Evolutionary conservation across 2,797 vertebrate genomes (phyloP).

Genomic region (Galaxias olidus): DNA sequence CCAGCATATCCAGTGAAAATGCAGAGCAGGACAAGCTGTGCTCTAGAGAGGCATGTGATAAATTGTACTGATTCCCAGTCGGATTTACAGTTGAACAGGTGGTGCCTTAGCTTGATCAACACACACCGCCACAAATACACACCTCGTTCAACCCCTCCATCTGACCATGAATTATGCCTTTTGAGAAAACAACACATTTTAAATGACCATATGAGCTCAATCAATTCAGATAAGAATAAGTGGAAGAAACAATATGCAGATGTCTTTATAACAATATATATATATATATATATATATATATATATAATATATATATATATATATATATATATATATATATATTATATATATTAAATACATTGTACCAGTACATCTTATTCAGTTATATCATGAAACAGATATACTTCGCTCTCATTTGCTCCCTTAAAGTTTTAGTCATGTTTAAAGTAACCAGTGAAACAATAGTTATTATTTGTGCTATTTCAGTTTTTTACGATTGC

Average conservation of each 20-base stretch:
- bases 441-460: too few relatives aligned
- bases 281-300: too few relatives aligned
- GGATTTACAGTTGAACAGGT: slow-evolving; percentile 77
- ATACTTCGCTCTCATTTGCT: too few relatives aligned
- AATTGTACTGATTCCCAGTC: slow-evolving; percentile 73
- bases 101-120: slow-evolving; percentile 73
- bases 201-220: slow-evolving; percentile 65
- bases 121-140: slow-evolving; percentile 70
- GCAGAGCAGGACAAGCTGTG: slow-evolving; percentile 71
- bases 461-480: too few relatives aligned
- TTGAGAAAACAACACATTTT: slow-evolving; percentile 59
- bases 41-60: slow-evolving; percentile 76
- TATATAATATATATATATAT: too few relatives aligned
- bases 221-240: slow-evolving; percentile 49
- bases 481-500: too few relatives aligned
- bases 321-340: too few relatives aligned
- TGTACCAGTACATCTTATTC: too few relatives aligned
- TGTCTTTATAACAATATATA: too few relatives aligned
- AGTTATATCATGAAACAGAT: too few relatives aligned
- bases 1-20: slow-evolving; percentile 71
- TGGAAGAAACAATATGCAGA: not conserved
- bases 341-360: too few relatives aligned
- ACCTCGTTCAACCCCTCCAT: slow-evolving; percentile 67
- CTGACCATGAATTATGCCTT: slow-evolving; percentile 70
- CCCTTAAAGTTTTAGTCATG: too few relatives aligned